Base-by-base conservation (phyloP, 2,113 vertebrate species). In the Otolemur garnettii region DNA sequence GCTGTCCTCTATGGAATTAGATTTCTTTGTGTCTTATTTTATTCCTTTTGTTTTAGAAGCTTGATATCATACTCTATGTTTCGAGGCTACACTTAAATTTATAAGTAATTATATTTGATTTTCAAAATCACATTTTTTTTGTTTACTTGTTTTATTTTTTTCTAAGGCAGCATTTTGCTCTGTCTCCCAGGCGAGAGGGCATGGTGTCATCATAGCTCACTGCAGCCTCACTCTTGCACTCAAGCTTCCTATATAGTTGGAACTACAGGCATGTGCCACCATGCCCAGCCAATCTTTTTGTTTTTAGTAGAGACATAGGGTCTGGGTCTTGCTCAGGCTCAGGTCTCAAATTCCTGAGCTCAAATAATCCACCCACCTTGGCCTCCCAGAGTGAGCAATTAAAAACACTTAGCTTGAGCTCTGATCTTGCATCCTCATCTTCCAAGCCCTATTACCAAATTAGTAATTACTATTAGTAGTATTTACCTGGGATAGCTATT, bases 41-140 rank as follows among this genome's bases (percentile, higher is more conserved):
- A 74, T 55, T 11, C 35, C 24, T 89, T 15, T 81, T 66, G 3
- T 71, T 85, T 97, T 18, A 93, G 35, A 91, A 93, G 69, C 26
- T 92, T 83, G 19, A 68, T 83, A 26, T 60, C 60, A 59, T 38
- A 7, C 11, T 80, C 35, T 79, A 38, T 55, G 50, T 74, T 74
- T 80, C 45, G 15, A 84, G 59, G 6, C 71, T 90, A 64, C 26
- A 4, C 30, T 79, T 95, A 84, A 71, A 15, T n/a, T 64, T 88
- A 3, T 57, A 79, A 57, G 30, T 71, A 87, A 64, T 75, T 28
- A 71, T 22, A n/a, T 19, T 59, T 64, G 21, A 69, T 5, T 62
- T 64, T 82, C 71, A 81, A 81, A 19, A 17, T 64, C 83, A 24
- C 80, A 53, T 50, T 50, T 50, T 50, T 50, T 50, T 50, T 45